A percentile compares a stretch with the other conserved stretches of the same genome.
Conservation (phyloP, 2,113 vertebrate species). For the Callipepla squamata region DNA sequence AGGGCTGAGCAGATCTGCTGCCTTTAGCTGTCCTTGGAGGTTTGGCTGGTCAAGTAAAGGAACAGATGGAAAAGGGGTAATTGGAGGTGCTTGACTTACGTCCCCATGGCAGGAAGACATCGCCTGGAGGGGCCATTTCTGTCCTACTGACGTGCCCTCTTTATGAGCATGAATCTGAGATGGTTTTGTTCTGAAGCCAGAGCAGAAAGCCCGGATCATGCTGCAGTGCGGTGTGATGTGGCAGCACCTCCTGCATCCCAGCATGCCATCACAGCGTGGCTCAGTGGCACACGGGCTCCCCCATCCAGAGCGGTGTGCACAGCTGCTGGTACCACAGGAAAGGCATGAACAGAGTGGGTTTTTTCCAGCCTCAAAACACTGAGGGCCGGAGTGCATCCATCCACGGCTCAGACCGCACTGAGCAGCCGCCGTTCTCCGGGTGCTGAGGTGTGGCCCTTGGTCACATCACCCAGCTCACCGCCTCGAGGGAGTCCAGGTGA, state of each 20-base stretch:
- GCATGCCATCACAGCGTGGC: background rate
- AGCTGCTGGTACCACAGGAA: no score
- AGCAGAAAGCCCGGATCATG: fast-evolving
- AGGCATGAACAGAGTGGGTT: background rate
- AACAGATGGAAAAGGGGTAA: background rate
- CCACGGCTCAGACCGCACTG: fast-evolving
- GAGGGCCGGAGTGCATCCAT: background rate
- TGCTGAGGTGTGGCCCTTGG: fast-evolving
- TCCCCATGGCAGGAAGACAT: background rate
- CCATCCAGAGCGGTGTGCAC: background rate
- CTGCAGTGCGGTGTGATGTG: fast-evolving
- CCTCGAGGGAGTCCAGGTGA: background rate
- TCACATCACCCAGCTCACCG: background rate
- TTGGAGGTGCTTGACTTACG: fast-evolving
- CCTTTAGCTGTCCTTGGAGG: background rate
- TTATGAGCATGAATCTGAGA: background rate
- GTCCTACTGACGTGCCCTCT: fast-evolving
- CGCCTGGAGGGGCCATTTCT: background rate
- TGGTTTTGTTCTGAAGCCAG: no score
- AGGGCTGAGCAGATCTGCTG: fast-evolving
- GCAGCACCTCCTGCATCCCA: fast-evolving
- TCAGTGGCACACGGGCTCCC: background rate
- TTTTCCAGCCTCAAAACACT: fast-evolving
- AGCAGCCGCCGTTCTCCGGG: background rate
- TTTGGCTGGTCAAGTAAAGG: background rate